These are phyloP conservation scores for Dryocosmus kuriphilus DNA, from an alignment of 2,888 invertebrate genomes.

Conservation along the genomic window DNA sequence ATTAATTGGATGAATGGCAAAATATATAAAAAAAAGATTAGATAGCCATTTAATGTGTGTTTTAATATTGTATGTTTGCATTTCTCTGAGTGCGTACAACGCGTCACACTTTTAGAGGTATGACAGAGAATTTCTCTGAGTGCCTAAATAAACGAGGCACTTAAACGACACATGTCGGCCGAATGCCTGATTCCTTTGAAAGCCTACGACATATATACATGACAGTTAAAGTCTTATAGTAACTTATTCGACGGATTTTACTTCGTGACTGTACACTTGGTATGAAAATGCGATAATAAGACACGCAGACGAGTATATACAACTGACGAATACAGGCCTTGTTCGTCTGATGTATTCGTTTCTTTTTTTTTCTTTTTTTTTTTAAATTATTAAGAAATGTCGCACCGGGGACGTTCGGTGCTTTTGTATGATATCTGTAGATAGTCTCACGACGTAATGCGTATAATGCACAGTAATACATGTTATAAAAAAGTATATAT, in stretches of 20 bases:
- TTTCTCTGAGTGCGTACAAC: too few species aligned
- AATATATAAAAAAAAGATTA: too few species aligned
- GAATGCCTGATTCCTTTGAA: too few species aligned
- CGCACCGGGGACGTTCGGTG: slow-evolving; percentile 64
- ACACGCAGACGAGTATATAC: slow-evolving; percentile 12
- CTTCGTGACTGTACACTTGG: slow-evolving; percentile 20
- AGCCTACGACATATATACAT: too few species aligned
- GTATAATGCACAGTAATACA: slow-evolving; percentile 73
- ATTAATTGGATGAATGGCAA: too few species aligned
- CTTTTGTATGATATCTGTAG: slow-evolving; percentile 76
- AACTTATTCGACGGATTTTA: slow-evolving; percentile 32
- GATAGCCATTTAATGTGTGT: too few species aligned
- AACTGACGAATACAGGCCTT: background rate
- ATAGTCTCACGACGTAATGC: slow-evolving; percentile 73
- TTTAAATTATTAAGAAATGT: slow-evolving; percentile 52
- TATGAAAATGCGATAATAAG: slow-evolving; percentile 30
- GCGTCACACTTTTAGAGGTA: too few species aligned
- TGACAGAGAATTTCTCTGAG: too few species aligned
- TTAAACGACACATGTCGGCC: too few species aligned
- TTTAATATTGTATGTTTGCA: too few species aligned
- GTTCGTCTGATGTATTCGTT: slow-evolving; percentile 32
- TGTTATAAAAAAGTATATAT: slow-evolving; percentile 69
- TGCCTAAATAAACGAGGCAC: too few species aligned
- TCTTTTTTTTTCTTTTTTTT: slow-evolving; percentile 30
- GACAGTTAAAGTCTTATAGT: too few species aligned